Conservation (phyloP, 2,113 vertebrate species). For the Ptilonorhynchus violaceus region DNA sequence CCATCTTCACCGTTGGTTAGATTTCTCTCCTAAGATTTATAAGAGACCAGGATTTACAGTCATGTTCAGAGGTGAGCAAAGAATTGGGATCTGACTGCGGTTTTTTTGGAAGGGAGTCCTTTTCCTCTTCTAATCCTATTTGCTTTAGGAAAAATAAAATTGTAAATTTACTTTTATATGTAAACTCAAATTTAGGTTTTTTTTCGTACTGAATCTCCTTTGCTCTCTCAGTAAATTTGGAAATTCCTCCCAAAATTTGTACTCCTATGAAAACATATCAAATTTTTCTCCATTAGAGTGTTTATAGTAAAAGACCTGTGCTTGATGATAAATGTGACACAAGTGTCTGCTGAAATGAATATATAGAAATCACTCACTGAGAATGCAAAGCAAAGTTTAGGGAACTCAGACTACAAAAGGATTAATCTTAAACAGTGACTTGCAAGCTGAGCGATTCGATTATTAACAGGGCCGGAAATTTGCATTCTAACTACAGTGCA, state of each 20-base stretch:
- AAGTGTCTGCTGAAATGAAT: background rate
- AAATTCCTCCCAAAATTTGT: background rate
- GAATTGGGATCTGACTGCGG: accelerated
- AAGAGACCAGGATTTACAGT: background rate
- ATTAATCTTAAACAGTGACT: background rate
- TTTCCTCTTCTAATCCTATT: background rate
- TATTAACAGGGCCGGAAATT: background rate
- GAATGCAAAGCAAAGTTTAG: background rate
- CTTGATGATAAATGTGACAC: background rate
- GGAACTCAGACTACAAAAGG: background rate
- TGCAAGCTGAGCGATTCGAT: background rate
- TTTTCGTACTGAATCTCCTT: background rate
- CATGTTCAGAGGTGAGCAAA: background rate
- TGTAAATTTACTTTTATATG: background rate
- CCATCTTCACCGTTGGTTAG: background rate
- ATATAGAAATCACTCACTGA: background rate
- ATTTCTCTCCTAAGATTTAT: background rate
- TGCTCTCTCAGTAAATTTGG: background rate
- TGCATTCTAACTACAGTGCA: background rate
- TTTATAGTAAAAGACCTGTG: background rate
- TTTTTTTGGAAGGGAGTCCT: background rate
- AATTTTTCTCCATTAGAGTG: background rate
- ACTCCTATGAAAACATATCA: background rate
- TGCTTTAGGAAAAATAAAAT: background rate
- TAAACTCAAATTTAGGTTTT: accelerated